Evolutionary conservation across 1,140 invertebrate species (phyloP), one percentile per base, ranked within the genome.

Genomic region (Aphidius ervi): DNA sequence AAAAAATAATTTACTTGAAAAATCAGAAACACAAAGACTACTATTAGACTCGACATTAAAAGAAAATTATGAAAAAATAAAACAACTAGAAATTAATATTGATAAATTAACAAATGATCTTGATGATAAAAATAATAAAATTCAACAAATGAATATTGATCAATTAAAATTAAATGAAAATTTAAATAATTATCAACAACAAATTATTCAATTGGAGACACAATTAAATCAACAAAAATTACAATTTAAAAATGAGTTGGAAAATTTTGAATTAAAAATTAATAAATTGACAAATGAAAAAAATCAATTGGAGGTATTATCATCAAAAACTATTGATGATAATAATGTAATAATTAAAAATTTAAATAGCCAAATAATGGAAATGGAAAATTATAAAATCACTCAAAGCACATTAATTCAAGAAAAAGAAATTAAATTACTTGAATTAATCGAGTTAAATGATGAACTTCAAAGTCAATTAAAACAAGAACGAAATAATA

Each of bases 381-480:
- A 46, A 8, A 45, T 58, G 9, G 20, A 47, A 37, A 5, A 40
- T 10, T 31, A 39, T 8, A n/a, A 48, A 31, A 58, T 37, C 5
- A 58, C 1, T n/a, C 46, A 48, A 31, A 37, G 40, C 5, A 48
- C 41, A 5, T 39, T n/a, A 5, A 9, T 40, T 3, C 42, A 42
- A 7, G n/a, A 37, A 3, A 23, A 23, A 8, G 53, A 65, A 23
- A 62, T 46, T 20, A 62, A 58, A 50, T 10, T 65, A 1, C 56
- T 57, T 59, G 63, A 65, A 41, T 58, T 65, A 23, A 53, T 10
- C 7, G 63, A 65, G 45, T 54, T 65, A 3, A 40, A 47, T 10
- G 58, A 65, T 20, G 63, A 65, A 43, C 48, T 60, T 48, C 53
- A 62, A 41, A 65, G 60, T 52, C 63, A 65, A 53, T 9, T 65